Evolutionary conservation across 2,888 invertebrate species (phyloP), one percentile per base, ranked within the genome.

Genomic region (Sepiola atlantica): DNA sequence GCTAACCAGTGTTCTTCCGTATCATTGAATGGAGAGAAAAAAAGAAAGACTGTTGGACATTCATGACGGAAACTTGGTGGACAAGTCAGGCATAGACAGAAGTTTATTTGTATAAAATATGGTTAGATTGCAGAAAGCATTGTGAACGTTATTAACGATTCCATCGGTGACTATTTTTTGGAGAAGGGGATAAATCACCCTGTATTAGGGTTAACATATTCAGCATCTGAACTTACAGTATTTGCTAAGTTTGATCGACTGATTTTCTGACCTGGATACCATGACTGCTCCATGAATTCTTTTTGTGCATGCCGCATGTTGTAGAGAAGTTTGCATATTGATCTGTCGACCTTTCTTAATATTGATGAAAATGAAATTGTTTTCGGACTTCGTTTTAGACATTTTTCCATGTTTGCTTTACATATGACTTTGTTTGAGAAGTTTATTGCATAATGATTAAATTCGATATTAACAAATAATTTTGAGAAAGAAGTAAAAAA

Each of bases 371-470:
- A 32, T n/a, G 21, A 16, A 12, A 32, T 77, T n/a, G 12, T n/a
- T 2, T 32, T 16, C 14, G n/a, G n/a, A 77, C 12, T 4, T 32
- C 12, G n/a, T n/a, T n/a, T n/a, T n/a, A 28, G 16, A n/a, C 32
- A n/a, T 77, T 21, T 10, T 28, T 3, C 28, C 6, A 24, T 61
- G 20, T 61, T 77, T 77, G 14, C 77, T n/a, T 77, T 77, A 10
- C 16, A 24, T 2, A n/a, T 0, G n/a, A 1, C 4, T n/a, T 14
- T n/a, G 12, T n/a, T 10, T 77, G n/a, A 1, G n/a, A 4, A 45
- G 45, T 45, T 45, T 2, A 2, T 45, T 45, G 45, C 45, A 45
- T 45, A 45, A 45, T 45, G 45, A 45, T 45, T 8, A 8, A 45
- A 45, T 45, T 45, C 45, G 8, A 45, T 45, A 45, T 45, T 45